These are phyloP conservation scores for Megaustenia siamemsis DNA, from an alignment of 2,888 invertebrate species.

Conservation along the genomic window DNA sequence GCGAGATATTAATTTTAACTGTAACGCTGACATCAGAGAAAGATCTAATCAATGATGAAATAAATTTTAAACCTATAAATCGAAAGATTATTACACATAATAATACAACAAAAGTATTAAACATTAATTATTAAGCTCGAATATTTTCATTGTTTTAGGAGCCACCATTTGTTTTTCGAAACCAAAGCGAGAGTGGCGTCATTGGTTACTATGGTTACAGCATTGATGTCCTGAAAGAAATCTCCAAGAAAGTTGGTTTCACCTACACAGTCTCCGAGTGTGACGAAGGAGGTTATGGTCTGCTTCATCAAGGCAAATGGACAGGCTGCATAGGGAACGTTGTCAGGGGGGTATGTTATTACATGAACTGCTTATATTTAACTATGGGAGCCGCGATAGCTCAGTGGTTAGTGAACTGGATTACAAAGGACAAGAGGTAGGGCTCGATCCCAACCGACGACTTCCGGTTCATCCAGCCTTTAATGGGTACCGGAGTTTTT, in stretches of 20 bases:
- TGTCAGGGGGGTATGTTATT: conserved; percentile 60
- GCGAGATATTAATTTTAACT: not conserved
- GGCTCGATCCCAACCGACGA: too few species aligned
- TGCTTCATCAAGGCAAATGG: conserved; percentile 51
- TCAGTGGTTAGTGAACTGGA: too few species aligned
- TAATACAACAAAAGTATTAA: too few species aligned
- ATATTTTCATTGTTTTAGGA: conserved; percentile 49
- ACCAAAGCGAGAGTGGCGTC: conserved; percentile 28
- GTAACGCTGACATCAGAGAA: not conserved
- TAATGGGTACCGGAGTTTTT: too few species aligned
- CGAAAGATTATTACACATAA: too few species aligned
- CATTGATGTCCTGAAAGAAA: conserved; percentile 57
- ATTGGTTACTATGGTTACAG: conserved; percentile 58
- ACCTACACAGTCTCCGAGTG: conserved; percentile 59
- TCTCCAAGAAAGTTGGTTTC: conserved; percentile 56
- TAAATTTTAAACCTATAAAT: too few species aligned
- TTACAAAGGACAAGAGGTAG: too few species aligned
- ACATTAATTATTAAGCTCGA: too few species aligned
- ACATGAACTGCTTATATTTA: too few species aligned
- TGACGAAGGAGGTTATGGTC: conserved; percentile 57
- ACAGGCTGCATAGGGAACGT: conserved; percentile 61
- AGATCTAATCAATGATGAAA: not conserved
- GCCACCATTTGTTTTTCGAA: conserved; percentile 60
- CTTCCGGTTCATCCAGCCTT: too few species aligned
- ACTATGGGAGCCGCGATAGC: too few species aligned